Evolutionary conservation across 2,888 invertebrate species (phyloP), one percentile per base, ranked within the genome.

Genomic region (Xylota segnis): DNA sequence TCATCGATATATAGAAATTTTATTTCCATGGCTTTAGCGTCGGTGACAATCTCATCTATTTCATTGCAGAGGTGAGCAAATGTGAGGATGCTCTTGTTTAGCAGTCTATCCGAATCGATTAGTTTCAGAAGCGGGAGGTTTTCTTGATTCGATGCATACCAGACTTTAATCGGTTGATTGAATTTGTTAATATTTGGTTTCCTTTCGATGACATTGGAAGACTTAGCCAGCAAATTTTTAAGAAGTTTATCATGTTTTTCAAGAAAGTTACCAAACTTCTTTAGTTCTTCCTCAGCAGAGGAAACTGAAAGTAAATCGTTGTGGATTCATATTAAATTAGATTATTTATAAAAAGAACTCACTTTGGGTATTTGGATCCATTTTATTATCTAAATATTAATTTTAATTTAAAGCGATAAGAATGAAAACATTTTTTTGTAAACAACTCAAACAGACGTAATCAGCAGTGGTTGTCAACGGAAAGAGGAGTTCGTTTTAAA

Each of bases 51-150:
- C 68, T 93, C 91, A 71, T 94, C 93, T 79, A 97, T 95, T 93
- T 98, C 98, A 88, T 95, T 93, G 91, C 96, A 97, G 1, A 97
- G 93, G 7, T 96, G 95, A 14, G 96, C 95, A 78, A 98, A 94
- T 0, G 97, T 96, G 50, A 96, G 95, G 7, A 98, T 93, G 56
- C 97, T 94, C 92, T 96, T 96, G 40, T 96, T 96, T 89, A 98
- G 94, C 61, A 95, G 93, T 90, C 96, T 96, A 91, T 98, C 97
- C 27, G 97, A 96, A 87, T 96, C 95, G 10, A 96, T 95, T 82
- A 98, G 91, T 87, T 96, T 94, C 37, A 96, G 92, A 37, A 96
- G 91, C 4, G 94, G 93, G 12, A 95, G 93, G 87, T 94, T 94
- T 92, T 97, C 97, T 23, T 87, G 81, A 78, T 89, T 87, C 23